Conservation (phyloP, 2,888 invertebrate genomes). For the Lamellibrachia satsuma region DNA sequence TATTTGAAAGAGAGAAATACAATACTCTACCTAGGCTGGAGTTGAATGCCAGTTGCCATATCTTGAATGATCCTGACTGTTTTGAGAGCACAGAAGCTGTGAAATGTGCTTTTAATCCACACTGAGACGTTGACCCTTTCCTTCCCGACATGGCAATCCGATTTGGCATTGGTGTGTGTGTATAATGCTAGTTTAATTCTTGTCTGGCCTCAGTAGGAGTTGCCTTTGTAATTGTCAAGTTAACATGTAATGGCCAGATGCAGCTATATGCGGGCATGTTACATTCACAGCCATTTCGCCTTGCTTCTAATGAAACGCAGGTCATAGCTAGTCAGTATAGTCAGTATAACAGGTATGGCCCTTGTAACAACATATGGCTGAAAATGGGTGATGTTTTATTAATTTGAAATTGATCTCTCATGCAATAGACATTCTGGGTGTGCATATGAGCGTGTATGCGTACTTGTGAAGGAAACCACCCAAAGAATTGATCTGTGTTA, state of each 20-base stretch:
- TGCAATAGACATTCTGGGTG: background rate
- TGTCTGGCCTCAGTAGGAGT: background rate
- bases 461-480: background rate
- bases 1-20: background rate
- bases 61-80: background rate
- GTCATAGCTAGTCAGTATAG: background rate
- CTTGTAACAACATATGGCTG: background rate
- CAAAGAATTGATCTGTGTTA: background rate
- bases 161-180: background rate
- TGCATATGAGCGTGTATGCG: background rate
- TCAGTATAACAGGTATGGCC: background rate
- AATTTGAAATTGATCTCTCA: conserved; percentile 17
- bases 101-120: background rate
- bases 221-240: background rate
- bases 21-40: background rate
- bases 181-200: conserved; percentile 1
- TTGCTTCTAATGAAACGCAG: background rate
- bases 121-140: background rate
- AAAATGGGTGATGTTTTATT: background rate
- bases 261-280: background rate
- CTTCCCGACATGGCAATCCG: background rate
- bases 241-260: background rate
- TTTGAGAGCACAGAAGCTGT: background rate
- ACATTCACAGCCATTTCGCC: background rate
- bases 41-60: background rate